These are phyloP conservation scores for Talpa occidentalis DNA, from an alignment of 2,113 vertebrate genomes.

Conservation along the genomic window DNA sequence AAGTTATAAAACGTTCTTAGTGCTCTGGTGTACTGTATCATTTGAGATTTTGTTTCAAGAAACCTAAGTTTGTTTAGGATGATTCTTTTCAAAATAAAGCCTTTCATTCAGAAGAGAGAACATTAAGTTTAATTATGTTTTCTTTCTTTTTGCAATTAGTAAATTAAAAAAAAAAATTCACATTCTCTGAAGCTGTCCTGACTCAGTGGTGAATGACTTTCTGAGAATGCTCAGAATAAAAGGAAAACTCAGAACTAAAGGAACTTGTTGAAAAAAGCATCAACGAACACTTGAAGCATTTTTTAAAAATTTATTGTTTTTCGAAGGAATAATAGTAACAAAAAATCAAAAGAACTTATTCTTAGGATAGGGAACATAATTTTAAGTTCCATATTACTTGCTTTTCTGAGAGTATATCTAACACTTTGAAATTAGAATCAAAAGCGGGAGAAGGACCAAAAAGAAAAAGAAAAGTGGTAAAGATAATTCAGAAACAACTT, in stretches of 20 bases:
- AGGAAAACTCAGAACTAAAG: neutral
- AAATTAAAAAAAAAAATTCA: neutral
- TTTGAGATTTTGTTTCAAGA: conserved; percentile 53
- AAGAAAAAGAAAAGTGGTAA: neutral
- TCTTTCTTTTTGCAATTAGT: neutral
- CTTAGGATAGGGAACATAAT: conserved; percentile 58
- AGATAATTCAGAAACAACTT: conserved; percentile 52
- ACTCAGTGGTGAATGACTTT: neutral
- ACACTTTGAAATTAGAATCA: conserved; percentile 50
- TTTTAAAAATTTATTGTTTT: conserved; percentile 49
- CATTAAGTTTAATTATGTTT: conserved; percentile 11
- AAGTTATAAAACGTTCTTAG: conserved; percentile 21
- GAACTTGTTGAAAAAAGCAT: conserved; percentile 10
- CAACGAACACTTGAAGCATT: conserved; percentile 2
- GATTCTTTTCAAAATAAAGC: conserved; percentile 67
- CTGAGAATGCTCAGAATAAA: neutral
- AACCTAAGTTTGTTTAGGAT: conserved; percentile 20
- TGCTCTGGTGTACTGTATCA: neutral
- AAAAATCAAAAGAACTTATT: conserved; percentile 45
- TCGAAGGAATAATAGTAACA: conserved; percentile 38
- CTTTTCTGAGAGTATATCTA: conserved; percentile 53
- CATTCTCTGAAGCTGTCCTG: neutral
- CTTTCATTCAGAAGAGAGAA: neutral
- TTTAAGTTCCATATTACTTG: conserved; percentile 44
- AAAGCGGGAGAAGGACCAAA: neutral